Conservation (phyloP, 2,113 vertebrate species). For the Hoplias malabaricus region DNA sequence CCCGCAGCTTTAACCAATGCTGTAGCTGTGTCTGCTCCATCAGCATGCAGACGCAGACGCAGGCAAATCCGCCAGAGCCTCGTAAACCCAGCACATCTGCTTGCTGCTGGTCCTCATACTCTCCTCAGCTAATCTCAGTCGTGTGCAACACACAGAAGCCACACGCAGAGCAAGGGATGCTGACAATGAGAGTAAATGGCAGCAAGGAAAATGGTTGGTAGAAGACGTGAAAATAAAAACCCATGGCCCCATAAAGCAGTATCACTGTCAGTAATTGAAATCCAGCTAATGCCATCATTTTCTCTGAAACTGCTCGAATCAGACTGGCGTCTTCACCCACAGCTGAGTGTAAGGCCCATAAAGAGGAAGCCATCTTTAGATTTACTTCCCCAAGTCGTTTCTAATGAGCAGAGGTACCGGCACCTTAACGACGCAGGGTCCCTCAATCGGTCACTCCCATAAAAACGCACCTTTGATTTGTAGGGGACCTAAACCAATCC, state of each 20-base stretch:
- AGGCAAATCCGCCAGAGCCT: not conserved
- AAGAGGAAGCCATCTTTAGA: slow-evolving; percentile 55
- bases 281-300: not conserved
- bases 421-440: slow-evolving; percentile 40
- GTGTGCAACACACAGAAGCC: not conserved
- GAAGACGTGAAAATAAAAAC: slow-evolving; percentile 1
- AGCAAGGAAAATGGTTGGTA: not conserved
- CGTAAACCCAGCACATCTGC: not conserved
- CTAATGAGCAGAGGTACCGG: slow-evolving; percentile 66
- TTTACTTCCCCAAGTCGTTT: slow-evolving; percentile 60
- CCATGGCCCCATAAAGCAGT: not conserved
- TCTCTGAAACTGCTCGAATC: not conserved
- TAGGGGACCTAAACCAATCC: slow-evolving; percentile 51
- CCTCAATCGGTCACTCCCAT: slow-evolving; percentile 54
- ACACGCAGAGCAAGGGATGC: not conserved
- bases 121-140: not conserved
- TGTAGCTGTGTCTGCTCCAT: not conserved
- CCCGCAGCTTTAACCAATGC: slow-evolving; percentile 46
- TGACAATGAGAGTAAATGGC: not conserved
- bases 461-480: slow-evolving; percentile 60
- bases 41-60: not conserved
- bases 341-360: slow-evolving; percentile 39
- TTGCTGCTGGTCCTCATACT: not conserved
- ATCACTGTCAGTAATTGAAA: not conserved
- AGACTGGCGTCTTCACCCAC: slow-evolving; percentile 8